Evolutionary conservation across 2,888 invertebrate species (phyloP).

Genomic region (Apamea monoglypha): DNA sequence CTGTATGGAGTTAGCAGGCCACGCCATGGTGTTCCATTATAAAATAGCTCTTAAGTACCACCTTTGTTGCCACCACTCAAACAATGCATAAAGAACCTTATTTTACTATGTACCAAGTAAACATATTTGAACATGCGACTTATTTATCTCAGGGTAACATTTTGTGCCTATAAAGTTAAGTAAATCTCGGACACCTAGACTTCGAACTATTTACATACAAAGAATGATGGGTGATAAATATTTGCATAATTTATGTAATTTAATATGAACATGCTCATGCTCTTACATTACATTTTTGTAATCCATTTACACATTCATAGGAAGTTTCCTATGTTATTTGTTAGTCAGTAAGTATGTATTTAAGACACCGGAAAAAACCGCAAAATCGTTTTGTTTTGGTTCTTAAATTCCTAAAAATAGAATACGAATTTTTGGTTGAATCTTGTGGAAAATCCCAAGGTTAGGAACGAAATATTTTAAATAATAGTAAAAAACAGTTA

Average conservation of each 20-base stretch:
- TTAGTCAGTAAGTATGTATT: not conserved
- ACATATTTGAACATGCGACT: not conserved
- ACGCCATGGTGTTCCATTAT: not conserved
- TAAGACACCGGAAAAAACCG: not conserved
- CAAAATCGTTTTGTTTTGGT: not conserved
- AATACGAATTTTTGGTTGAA: not conserved
- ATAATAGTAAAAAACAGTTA: not conserved
- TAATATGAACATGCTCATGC: not conserved
- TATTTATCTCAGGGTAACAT: not conserved
- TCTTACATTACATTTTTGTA: not conserved
- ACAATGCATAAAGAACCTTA: not conserved
- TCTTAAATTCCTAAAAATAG: not conserved
- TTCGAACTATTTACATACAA: constrained; percentile 19
- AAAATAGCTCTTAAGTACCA: not conserved
- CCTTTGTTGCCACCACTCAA: not conserved
- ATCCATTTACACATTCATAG: not conserved
- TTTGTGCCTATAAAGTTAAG: not conserved
- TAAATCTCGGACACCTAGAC: constrained; percentile 29
- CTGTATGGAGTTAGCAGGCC: no score
- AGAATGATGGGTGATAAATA: not conserved
- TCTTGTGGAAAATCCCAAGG: not conserved
- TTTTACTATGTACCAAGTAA: not conserved
- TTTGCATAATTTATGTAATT: constrained; percentile 6
- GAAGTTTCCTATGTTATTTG: not conserved
- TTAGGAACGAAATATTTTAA: not conserved